Evolutionary conservation across 1,140 invertebrate genomes (phyloP).

Genomic region (Hycleus cichorii): DNA sequence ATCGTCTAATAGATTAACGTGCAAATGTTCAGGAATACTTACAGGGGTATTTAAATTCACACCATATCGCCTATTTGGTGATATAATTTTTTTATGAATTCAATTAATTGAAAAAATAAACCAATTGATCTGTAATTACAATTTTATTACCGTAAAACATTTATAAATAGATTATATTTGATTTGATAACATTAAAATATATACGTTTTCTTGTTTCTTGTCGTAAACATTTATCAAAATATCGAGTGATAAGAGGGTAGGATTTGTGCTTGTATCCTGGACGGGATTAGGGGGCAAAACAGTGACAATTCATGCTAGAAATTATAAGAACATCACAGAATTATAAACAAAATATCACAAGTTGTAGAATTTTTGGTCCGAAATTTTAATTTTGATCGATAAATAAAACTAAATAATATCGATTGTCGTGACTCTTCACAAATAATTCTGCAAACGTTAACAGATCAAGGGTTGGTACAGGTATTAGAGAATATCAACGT

Average conservation of each 20-base stretch:
- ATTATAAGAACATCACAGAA: not conserved
- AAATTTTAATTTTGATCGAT: not conserved
- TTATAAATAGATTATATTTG: slow-evolving; percentile 20
- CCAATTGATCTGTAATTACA: slow-evolving; percentile 1
- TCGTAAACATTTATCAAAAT: slow-evolving; percentile 34
- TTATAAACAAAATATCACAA: not conserved
- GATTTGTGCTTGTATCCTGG: slow-evolving; percentile 22
- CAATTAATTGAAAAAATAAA: not conserved
- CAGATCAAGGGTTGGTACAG: no score
- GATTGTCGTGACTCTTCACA: no score
- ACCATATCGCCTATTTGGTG: no score
- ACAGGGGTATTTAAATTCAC: not conserved
- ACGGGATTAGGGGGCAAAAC: not conserved
- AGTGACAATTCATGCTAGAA: not conserved
- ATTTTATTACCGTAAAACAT: slow-evolving; percentile 21
- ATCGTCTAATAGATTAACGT: not conserved
- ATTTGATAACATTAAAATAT: slow-evolving; percentile 16
- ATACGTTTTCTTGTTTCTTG: not conserved
- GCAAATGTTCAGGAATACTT: not conserved
- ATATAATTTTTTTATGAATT: not conserved
- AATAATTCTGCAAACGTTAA: no score
- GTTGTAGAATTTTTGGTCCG: not conserved
- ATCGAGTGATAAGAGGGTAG: slow-evolving; percentile 17
- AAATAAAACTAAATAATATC: no score
- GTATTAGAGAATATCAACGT: no score